These are phyloP conservation scores for Philhelius pedissequus DNA, from an alignment of 2,888 invertebrate genomes.

Conservation along the genomic window DNA sequence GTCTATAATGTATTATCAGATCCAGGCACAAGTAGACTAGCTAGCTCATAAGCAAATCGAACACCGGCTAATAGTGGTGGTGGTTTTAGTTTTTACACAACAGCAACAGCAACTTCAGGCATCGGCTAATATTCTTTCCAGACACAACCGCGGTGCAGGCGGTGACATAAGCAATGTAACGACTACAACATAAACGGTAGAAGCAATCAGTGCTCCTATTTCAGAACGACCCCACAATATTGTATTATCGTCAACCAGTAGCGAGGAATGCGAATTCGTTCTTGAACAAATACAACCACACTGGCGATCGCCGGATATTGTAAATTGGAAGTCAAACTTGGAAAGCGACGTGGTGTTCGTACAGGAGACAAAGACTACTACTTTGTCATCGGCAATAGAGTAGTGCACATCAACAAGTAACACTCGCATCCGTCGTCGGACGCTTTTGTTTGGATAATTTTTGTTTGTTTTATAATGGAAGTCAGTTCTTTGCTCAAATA, in stretches of 20 bases:
- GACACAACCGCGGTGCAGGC: conserved; percentile 73
- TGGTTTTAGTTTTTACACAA: conserved; percentile 65
- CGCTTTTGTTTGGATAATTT: too few relatives aligned
- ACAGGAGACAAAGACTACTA: conserved; percentile 70
- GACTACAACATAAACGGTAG: conserved; percentile 49
- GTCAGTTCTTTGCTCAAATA: conserved; percentile 77
- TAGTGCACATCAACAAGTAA: conserved; percentile 63
- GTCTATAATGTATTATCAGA: conserved; percentile 44
- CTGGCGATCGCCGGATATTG: conserved; percentile 78
- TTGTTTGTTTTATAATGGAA: conserved; percentile 72
- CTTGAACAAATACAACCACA: conserved; percentile 78
- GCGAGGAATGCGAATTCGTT: conserved; percentile 78
- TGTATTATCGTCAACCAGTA: conserved; percentile 74
- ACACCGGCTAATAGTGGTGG: conserved; percentile 41
- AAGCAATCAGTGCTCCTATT: conserved; percentile 21
- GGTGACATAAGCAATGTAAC: conserved; percentile 32
- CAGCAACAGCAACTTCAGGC: conserved; percentile 64
- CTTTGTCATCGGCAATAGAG: conserved; percentile 19
- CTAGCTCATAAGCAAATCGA: conserved; percentile 21
- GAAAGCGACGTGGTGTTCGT: conserved; percentile 79
- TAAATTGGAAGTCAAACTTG: conserved; percentile 76
- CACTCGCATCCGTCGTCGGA: conserved; percentile 22
- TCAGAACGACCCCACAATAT: conserved; percentile 71
- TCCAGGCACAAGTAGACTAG: conserved; percentile 33
- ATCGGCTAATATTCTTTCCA: conserved; percentile 76